Percentiles rank a stretch among this genome's conserved stretches.
These are phyloP conservation scores for Semicossyphus pulcher DNA, from an alignment of 2,113 vertebrate genomes.

Conservation along the genomic window DNA sequence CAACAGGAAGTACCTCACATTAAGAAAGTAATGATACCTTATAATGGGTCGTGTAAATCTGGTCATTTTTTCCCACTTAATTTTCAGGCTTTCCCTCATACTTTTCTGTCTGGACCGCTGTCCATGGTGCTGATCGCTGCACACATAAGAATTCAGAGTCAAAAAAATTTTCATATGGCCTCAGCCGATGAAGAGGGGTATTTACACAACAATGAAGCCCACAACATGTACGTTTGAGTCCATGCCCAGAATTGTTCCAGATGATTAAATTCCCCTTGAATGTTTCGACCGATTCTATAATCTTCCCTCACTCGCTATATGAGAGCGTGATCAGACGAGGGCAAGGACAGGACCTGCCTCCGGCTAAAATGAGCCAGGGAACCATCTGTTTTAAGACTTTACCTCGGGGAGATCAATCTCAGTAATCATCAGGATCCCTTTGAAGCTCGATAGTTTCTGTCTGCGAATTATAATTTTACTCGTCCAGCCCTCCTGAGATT, in stretches of 20 bases:
- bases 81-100: neutral
- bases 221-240: neutral
- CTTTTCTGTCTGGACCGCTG: neutral
- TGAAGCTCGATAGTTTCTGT: neutral
- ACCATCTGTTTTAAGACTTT: slow-evolving; percentile 37
- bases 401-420: slow-evolving; percentile 14
- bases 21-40: no score
- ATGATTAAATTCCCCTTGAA: slow-evolving; percentile 29
- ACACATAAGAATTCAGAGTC: neutral
- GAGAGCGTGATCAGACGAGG: neutral
- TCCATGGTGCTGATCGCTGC: slow-evolving; percentile 49
- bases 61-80: neutral
- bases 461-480: neutral
- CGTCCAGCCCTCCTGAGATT: neutral
- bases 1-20: neutral
- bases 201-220: slow-evolving; percentile 16
- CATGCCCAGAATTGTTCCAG: slow-evolving; percentile 34
- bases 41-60: neutral
- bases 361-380: neutral
- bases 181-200: neutral
- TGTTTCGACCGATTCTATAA: slow-evolving; percentile 27
- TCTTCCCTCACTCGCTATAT: slow-evolving; percentile 2
- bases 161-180: neutral
- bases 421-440: slow-evolving; percentile 2
- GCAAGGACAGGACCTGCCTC: neutral